Evolutionary conservation across 2,113 vertebrate species (phyloP).

Genomic region (Phylloscopus trochiloides): DNA sequence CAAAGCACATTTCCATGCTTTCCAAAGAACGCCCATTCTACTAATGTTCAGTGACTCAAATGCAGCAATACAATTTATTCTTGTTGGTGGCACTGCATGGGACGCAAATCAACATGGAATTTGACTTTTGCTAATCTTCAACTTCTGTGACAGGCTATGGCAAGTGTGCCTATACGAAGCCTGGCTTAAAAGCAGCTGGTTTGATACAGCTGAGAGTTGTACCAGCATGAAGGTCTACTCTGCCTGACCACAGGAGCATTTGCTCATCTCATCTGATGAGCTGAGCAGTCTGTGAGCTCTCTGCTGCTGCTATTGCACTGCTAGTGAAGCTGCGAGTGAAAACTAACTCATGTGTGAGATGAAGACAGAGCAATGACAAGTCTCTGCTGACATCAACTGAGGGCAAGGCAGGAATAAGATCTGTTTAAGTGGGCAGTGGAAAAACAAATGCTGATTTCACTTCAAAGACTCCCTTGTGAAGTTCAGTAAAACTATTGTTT

Average conservation of each 20-base stretch:
- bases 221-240: not conserved
- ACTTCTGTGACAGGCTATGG: not conserved
- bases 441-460: not conserved
- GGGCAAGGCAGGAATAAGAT: not conserved
- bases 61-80: not conserved
- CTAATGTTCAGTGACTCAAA: not conserved
- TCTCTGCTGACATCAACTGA: not conserved
- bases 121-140: not conserved
- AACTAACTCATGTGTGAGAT: not conserved
- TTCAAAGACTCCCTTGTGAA: not conserved
- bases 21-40: not conserved
- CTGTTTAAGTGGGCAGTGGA: not conserved
- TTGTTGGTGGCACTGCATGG: not conserved
- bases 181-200: not conserved
- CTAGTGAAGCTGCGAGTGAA: not conserved
- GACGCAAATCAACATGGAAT: not conserved
- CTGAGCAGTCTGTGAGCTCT: not conserved
- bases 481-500: not conserved
- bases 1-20: not conserved
- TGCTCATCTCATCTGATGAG: not conserved
- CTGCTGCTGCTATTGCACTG: not conserved
- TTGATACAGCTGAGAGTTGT: not conserved
- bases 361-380: not conserved
- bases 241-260: not conserved
- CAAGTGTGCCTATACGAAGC: not conserved